Evolutionary conservation across 2,797 vertebrate species (phyloP), one percentile per base, ranked within the genome.

Genomic region (Oophaga sylvatica): DNA sequence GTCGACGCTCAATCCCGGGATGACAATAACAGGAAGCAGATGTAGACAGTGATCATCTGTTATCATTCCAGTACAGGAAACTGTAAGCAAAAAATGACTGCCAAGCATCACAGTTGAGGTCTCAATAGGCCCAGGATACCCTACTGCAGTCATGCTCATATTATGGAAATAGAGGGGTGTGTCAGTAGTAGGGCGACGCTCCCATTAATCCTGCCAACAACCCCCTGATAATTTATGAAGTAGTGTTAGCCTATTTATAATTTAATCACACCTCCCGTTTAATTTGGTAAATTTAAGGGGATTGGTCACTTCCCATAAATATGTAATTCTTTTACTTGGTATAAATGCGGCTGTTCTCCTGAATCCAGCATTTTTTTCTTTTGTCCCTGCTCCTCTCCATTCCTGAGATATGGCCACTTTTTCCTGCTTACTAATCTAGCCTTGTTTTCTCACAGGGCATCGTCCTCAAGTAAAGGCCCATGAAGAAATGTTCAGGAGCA

Each of bases 1-100:
- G 70, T 45, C 65, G 8, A 6, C 35, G 12, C 45, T 62, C 60
- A 12, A 35, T 12, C n/a, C 76, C 4, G n/a, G 62, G 48, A 29
- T 22, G 53, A 56, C 67, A 81, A 88, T 76, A 88, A 88, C 87
- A 88, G 87, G 87, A 88, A 85, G 87, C 87, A 88, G 83, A 85
- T 88, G 87, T 53, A 63, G 67, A 56, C n/a, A 1, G 15, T 4
- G 56, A 68, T 11, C 31, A 67, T 83, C 60, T 67, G 12, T 85
- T 73, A 60, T 73, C 77, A 56, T 15, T 3, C 82, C 65, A 65
- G 60, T 17, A 3, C 87, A 81, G 87, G 83, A 85, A 88, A 60
- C 60, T 8, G 16, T 19, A 59, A 11, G 75, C 20, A 10, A 63
- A 63, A 81, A 78, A 80, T 67, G 57, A 59, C 77, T 62, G 75